These are phyloP conservation scores for Noctua janthe DNA, from an alignment of 2,888 invertebrate species.

Conservation along the genomic window DNA sequence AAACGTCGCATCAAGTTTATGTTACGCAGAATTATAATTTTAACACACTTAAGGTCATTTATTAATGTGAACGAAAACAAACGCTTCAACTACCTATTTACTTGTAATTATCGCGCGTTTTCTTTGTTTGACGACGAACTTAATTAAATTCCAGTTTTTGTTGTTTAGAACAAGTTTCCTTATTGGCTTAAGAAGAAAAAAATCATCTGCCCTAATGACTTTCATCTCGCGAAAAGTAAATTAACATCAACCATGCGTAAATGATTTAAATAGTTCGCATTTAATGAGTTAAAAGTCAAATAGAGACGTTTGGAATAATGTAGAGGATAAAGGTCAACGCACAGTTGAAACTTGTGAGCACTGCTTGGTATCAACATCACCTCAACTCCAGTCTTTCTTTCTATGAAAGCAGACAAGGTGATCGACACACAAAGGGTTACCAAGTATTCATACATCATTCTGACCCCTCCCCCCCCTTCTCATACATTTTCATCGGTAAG, in stretches of 20 bases:
- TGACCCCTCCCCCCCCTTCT: too few relatives aligned
- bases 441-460: too few relatives aligned
- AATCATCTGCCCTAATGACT: conserved; percentile 38
- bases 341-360: not conserved
- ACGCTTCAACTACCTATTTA: not conserved
- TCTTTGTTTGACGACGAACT: conserved; percentile 38
- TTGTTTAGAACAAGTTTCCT: conserved; percentile 49
- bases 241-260: conserved; percentile 18
- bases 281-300: conserved; percentile 39
- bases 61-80: conserved; percentile 1
- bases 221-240: conserved; percentile 45
- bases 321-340: not conserved
- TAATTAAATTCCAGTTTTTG: conserved; percentile 46
- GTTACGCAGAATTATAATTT: conserved; percentile 20
- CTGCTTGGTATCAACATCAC: not conserved
- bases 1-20: not conserved
- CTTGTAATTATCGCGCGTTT: conserved; percentile 17
- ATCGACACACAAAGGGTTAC: too few relatives aligned
- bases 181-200: conserved; percentile 41
- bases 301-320: not conserved
- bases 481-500: too few relatives aligned
- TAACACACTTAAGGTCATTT: not conserved
- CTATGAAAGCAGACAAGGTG: not conserved
- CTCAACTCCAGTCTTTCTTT: not conserved
- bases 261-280: conserved; percentile 13